Evolutionary conservation across 2,888 invertebrate genomes (phyloP), one percentile per base, ranked within the genome.

Genomic region (Synergus itoensis): DNA sequence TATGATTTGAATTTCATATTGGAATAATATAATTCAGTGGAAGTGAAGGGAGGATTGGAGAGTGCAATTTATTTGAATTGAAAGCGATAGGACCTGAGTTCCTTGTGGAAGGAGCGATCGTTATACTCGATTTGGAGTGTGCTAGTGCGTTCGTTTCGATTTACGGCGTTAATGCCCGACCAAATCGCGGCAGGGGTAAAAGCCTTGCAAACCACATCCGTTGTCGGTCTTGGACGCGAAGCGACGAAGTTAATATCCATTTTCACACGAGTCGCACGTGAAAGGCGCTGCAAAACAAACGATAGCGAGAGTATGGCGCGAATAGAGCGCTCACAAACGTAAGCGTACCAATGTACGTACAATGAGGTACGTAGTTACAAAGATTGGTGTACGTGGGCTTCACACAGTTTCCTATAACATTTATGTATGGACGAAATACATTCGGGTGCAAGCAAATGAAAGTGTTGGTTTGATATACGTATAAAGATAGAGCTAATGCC

Each of bases 211-310:
- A 85, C 83, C 83, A 78, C 84, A 83, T 83, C 80, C 84, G 83
- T 84, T 78, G 79, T 79, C 57, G 75, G 79, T 82, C 84, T 82
- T 81, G 67, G 81, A 77, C 76, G 78, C 78, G 69, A 81, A 84
- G 82, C 84, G 82, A 80, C 85, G 67, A 81, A 82, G 80, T 86
- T 86, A 84, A 86, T 86, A 85, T 85, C 83, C 84, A 85, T 85
- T 86, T 85, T 81, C 83, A 82, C 81, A 80, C 81, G 81, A 78
- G 81, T 79, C 81, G 81, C 73, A 76, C 64, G 79, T 81, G 79
- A 81, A 82, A 81, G 78, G 78, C 80, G 80, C 80, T 78, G 77
- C 77, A 82, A 82, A 86, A 83, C 83, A 83, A 86, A 83, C 80
- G 84, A 85, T 81, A 67, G 79, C 79, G 65, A 79, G 79, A 78